Evolutionary conservation across 2,797 vertebrate species (phyloP).

Genomic region (Salmo trutta): DNA sequence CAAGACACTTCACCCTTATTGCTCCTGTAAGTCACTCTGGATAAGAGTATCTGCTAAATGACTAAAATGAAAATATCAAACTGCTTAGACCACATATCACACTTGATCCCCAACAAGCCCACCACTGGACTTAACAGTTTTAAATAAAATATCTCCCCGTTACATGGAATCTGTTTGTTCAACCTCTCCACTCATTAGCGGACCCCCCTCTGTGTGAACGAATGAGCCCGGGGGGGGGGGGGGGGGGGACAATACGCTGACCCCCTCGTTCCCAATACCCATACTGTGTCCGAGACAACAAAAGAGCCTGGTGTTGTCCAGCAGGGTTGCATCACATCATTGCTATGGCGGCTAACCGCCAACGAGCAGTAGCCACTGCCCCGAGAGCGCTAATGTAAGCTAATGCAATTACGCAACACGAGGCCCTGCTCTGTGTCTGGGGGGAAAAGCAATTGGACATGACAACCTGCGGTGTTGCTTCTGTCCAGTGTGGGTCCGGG

Average conservation of each 20-base stretch:
- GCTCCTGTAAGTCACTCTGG: too few relatives aligned
- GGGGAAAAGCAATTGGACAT: constrained; percentile 57
- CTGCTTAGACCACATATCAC: too few relatives aligned
- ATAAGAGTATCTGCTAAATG: too few relatives aligned
- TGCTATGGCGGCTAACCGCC: constrained; percentile 34
- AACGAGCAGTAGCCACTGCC: constrained; percentile 62
- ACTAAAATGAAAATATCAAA: too few relatives aligned
- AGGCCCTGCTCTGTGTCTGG: constrained; percentile 33
- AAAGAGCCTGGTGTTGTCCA: constrained; percentile 64
- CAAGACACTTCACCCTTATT: too few relatives aligned
- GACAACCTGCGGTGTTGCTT: constrained; percentile 55
- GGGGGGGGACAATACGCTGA: constrained; percentile 58
- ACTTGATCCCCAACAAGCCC: background rate
- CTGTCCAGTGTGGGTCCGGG: constrained; percentile 11
- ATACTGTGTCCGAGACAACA: constrained; percentile 48
- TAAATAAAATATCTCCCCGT: constrained; percentile 43
- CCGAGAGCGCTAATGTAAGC: constrained; percentile 69
- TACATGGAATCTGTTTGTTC: constrained; percentile 66
- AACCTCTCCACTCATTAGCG: constrained; percentile 71
- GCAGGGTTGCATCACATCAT: constrained; percentile 61
- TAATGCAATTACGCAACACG: constrained; percentile 74
- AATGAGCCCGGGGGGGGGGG: constrained; percentile 32
- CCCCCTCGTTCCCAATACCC: constrained; percentile 54
- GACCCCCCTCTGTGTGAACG: constrained; percentile 61
- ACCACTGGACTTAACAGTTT: background rate